These are phyloP conservation scores for Drosophila yooni DNA, from an alignment of 2,888 invertebrate genomes.

Conservation along the genomic window DNA sequence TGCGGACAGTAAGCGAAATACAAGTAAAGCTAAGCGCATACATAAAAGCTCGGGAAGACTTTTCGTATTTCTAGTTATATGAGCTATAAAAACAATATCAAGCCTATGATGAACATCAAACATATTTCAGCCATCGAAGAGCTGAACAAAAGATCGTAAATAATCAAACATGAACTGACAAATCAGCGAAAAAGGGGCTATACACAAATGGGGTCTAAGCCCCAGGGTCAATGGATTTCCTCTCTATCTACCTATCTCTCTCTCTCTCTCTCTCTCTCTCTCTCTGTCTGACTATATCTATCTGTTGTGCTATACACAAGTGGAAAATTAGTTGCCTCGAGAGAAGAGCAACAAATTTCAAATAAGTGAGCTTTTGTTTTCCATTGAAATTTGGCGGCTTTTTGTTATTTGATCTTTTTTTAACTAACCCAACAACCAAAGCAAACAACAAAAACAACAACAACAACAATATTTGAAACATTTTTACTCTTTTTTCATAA, in stretches of 20 bases:
- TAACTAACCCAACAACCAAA: conserved; percentile 53
- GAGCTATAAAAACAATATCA: conserved; percentile 43
- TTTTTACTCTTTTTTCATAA: conserved; percentile 62
- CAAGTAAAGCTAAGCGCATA: conserved; percentile 23
- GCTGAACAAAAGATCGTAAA: conserved; percentile 67
- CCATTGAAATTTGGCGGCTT: conserved; percentile 81
- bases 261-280: not conserved
- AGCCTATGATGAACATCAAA: conserved; percentile 55
- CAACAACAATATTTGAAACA: conserved; percentile 54
- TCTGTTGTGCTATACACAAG: conserved; percentile 51
- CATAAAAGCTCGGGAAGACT: conserved; percentile 32
- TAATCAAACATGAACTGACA: conserved; percentile 69
- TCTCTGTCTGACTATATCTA: not conserved
- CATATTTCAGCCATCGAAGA: conserved; percentile 43
- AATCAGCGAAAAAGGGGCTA: conserved; percentile 54
- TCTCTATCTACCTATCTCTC: not conserved
- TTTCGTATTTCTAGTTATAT: conserved; percentile 33
- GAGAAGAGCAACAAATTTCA: conserved; percentile 50
- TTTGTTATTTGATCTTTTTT: conserved; percentile 78
- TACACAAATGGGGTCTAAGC: conserved; percentile 26
- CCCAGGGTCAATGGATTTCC: conserved; percentile 39
- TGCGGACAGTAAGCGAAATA: conserved; percentile 30
- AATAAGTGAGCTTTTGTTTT: conserved; percentile 80
- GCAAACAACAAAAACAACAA: conserved; percentile 20
- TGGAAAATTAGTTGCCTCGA: conserved; percentile 71